Base-by-base conservation (phyloP, 2,888 invertebrate species). In the Minunthozetes semirufus region DNA sequence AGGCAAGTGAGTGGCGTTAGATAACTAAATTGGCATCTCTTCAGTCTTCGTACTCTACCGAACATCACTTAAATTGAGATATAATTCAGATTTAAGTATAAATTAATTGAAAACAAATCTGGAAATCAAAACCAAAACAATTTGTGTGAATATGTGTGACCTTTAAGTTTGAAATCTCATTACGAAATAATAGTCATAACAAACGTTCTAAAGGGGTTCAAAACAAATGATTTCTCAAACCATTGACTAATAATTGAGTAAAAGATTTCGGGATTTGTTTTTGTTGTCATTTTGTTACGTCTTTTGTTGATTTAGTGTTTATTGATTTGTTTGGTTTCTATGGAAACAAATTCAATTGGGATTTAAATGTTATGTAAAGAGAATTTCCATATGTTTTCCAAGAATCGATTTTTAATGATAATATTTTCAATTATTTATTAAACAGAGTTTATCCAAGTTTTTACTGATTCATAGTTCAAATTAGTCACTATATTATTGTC, bases 311-410 rank as follows among this genome's bases (percentile, higher is more conserved):
- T 8, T n/a, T 8, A 19, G 19, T 5, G 4, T n/a, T 50, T 50
- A 53, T 53, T 53, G 53, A 53, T 53, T 53, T 53, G 53, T 53
- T 53, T 53, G 53, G 53, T 53, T 22, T 53, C 53, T 25, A 53
- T 22, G 25, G 53, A 22, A 25, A 53, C 53, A 11, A 25, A 53
- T 53, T 53, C 53, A 13, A 42, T 42, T 53, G 53, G 19, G 53
- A 53, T 25, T 53, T 53, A 53, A 53, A 25, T 53, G 19, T 53
- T 19, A n/a, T 50, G 17, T 50, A 2, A 50, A n/a, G 11, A 42
- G 9, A 11, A 42, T 53, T 53, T 6, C 53, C 53, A 53, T 53
- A 53, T 53, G 53, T 53, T 53, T 53, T 11, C 19, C 6, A n/a
- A 53, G 13, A 42, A 42, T 13, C 5, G 1, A 4, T 42, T 42